phyloP scores from a whole-genome alignment of 2,797 vertebrate genomes.

The Dryobates pubescens region DNA sequence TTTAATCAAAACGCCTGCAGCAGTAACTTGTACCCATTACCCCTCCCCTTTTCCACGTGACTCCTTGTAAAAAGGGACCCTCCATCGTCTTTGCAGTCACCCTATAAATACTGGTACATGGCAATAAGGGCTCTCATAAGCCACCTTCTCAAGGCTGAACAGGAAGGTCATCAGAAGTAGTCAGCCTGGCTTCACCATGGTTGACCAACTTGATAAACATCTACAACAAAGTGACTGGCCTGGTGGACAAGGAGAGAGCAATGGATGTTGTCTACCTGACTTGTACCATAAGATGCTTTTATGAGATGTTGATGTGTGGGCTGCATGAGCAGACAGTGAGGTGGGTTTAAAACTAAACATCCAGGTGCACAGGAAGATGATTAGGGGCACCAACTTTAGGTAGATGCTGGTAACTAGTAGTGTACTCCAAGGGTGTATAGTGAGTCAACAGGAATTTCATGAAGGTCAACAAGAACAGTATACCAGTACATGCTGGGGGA shows the following conservation, averaged over 20 bases:
- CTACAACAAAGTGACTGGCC: fast-evolving
- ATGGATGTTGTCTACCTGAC: background rate
- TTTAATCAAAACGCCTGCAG: background rate
- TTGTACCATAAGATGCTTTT: background rate
- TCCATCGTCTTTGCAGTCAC: background rate
- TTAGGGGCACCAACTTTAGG: background rate
- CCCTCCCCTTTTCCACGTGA: background rate
- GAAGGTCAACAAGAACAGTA: background rate
- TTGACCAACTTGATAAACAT: background rate
- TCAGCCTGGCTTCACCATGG: no score
- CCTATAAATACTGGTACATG: background rate
- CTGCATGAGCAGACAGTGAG: background rate
- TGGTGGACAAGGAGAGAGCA: background rate
- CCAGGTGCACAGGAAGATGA: background rate
- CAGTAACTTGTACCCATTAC: background rate
- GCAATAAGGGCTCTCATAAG: background rate
- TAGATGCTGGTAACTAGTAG: background rate
- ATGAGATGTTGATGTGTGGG: background rate
- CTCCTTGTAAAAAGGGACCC: background rate
- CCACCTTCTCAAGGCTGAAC: background rate
- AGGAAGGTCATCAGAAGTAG: background rate
- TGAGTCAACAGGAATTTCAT: background rate
- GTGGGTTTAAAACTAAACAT: background rate
- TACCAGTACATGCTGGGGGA: background rate
- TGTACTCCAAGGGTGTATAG: no score